Evolutionary conservation across 2,797 vertebrate species (phyloP).

Genomic region (Trachops cirrhosus): DNA sequence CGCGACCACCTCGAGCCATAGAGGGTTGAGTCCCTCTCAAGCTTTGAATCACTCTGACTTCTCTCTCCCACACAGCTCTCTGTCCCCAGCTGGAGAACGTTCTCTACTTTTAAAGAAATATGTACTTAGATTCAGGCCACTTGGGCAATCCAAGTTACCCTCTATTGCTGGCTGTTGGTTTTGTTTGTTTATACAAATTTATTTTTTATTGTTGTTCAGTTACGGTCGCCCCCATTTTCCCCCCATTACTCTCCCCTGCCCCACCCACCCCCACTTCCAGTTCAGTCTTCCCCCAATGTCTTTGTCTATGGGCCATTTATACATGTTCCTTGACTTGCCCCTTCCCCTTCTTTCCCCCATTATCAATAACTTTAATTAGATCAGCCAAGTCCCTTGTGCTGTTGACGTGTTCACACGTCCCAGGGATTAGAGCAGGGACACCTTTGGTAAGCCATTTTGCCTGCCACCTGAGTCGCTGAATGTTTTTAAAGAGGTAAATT

Average conservation of each 20-base stretch:
- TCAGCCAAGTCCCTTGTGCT: not conserved
- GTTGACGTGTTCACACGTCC: not conserved
- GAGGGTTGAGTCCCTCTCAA: not conserved
- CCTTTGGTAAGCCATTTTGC: not conserved
- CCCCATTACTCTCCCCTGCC: too few relatives aligned
- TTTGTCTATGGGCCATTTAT: too few relatives aligned
- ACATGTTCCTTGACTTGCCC: too few relatives aligned
- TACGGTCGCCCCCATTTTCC: too few relatives aligned
- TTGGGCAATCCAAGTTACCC: not conserved
- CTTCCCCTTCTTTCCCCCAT: too few relatives aligned
- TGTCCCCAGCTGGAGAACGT: not conserved
- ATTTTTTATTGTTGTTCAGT: too few relatives aligned
- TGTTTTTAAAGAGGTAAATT: slow-evolving; percentile 36
- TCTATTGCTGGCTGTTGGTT: not conserved
- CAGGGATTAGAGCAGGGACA: not conserved
- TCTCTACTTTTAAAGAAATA: not conserved
- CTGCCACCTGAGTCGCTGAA: not conserved
- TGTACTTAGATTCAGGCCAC: not conserved
- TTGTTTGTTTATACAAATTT: too few relatives aligned
- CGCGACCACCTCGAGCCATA: not conserved
- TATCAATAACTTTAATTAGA: not conserved
- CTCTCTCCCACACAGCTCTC: not conserved
- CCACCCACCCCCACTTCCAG: too few relatives aligned
- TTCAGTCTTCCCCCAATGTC: too few relatives aligned
- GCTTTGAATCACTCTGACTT: not conserved